phyloP scores from a whole-genome alignment of 2,797 vertebrate genomes.

The Telmatherina bonti region DNA sequence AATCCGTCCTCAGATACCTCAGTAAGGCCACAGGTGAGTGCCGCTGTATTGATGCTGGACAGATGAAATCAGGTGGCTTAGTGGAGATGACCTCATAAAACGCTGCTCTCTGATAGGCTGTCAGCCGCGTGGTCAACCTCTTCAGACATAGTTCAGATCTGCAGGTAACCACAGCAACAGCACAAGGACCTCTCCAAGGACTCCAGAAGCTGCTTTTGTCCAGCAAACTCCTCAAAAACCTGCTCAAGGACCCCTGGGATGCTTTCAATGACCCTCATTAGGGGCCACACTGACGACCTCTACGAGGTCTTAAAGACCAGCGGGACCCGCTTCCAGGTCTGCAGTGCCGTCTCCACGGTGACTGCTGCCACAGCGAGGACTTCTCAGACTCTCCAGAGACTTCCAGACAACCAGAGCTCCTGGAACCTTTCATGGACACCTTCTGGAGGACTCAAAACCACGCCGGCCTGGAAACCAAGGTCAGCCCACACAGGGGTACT shows the following conservation, averaged over 20 bases:
- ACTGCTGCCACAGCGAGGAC: too few species aligned
- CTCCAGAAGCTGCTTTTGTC: neutral
- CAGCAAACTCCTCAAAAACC: too few species aligned
- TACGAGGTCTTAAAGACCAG: neutral
- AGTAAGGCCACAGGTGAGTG: conserved; percentile 69
- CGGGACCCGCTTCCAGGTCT: neutral
- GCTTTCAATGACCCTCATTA: neutral
- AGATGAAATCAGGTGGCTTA: too few species aligned
- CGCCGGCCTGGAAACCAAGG: too few species aligned
- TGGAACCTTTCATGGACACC: too few species aligned
- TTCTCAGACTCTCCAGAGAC: neutral
- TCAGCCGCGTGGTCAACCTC: neutral
- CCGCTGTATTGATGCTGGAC: neutral
- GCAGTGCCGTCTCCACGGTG: too few species aligned
- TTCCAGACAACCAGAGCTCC: too few species aligned
- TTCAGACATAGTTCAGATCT: conserved; percentile 14
- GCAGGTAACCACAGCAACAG: neutral
- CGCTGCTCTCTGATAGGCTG: conserved; percentile 39
- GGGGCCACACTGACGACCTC: too few species aligned
- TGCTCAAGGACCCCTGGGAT: neutral
- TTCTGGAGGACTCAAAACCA: too few species aligned
- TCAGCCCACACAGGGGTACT: too few species aligned
- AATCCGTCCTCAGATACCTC: conserved; percentile 72
- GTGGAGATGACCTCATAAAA: conserved; percentile 27
- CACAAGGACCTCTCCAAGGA: conserved; percentile 13